phyloP scores from a whole-genome alignment of 64 coral and sea anemone genomes.

The Stichodactyla helianthus region DNA sequence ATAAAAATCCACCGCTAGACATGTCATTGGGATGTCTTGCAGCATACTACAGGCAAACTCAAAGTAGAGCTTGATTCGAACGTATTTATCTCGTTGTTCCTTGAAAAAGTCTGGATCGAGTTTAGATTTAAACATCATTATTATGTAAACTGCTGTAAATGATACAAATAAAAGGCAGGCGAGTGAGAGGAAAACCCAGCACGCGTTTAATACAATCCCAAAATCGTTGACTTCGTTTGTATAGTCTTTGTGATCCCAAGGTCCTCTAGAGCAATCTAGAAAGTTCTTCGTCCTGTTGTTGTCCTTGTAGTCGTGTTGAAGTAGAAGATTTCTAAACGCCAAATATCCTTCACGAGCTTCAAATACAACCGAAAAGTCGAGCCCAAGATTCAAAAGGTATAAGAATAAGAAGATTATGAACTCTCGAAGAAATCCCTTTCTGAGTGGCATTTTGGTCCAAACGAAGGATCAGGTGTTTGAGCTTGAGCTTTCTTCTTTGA shows the following conservation, averaged over 20 bases:
- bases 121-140: constrained; percentile 49
- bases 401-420: constrained; percentile 51
- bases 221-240: constrained; percentile 57
- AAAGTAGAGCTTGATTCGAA: constrained; percentile 58
- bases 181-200: constrained; percentile 49
- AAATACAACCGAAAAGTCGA: constrained; percentile 51
- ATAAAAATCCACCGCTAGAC: constrained; percentile 59
- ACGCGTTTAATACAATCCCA: constrained; percentile 30
- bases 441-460: constrained; percentile 31
- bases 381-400: constrained; percentile 51
- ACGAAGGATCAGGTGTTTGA: not conserved
- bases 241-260: constrained; percentile 56
- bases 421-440: constrained; percentile 40
- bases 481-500: not conserved
- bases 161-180: constrained; percentile 39
- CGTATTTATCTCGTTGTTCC: constrained; percentile 51
- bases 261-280: constrained; percentile 59
- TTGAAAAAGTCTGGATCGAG: constrained; percentile 38
- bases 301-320: not conserved
- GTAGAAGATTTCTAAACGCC: constrained; percentile 32
- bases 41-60: constrained; percentile 76
- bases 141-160: constrained; percentile 43
- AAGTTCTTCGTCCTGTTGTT: constrained; percentile 48
- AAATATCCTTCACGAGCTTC: constrained; percentile 52
- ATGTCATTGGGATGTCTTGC: constrained; percentile 70